phyloP scores from a whole-genome alignment of 2,797 vertebrate species.

The Ciconia nigra region DNA sequence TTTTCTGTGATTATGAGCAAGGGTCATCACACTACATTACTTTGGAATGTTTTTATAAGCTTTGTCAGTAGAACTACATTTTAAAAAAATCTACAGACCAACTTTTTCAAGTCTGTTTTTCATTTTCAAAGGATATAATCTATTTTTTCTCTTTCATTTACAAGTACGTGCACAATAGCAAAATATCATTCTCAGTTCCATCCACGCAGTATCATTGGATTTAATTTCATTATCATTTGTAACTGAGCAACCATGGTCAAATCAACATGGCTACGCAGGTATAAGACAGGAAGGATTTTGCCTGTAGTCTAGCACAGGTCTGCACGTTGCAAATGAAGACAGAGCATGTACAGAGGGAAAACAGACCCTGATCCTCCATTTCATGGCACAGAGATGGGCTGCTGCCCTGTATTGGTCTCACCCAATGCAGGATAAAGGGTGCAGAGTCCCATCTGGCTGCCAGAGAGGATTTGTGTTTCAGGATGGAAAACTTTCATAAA shows the following conservation, averaged over 20 bases:
- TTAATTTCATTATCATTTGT: neutral
- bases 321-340: neutral
- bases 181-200: neutral
- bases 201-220: neutral
- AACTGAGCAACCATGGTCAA: neutral
- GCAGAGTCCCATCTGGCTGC: neutral
- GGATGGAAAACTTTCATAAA: neutral
- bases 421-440: neutral
- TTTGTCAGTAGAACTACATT: constrained; percentile 46
- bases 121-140: constrained; percentile 27
- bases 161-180: neutral
- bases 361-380: neutral
- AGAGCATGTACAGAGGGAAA: neutral
- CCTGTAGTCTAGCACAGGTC: neutral
- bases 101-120: constrained; percentile 52
- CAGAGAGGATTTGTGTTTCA: neutral
- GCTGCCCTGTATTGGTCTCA: neutral
- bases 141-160: neutral
- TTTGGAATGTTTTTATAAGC: constrained; percentile 65
- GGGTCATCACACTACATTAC: constrained; percentile 58
- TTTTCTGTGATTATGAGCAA: constrained; percentile 57
- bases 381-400: neutral
- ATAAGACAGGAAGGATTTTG: neutral
- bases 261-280: neutral
- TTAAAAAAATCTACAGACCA: constrained; percentile 16